Conservation (phyloP, 2,888 invertebrate species). For the Ochropleura plecta region DNA sequence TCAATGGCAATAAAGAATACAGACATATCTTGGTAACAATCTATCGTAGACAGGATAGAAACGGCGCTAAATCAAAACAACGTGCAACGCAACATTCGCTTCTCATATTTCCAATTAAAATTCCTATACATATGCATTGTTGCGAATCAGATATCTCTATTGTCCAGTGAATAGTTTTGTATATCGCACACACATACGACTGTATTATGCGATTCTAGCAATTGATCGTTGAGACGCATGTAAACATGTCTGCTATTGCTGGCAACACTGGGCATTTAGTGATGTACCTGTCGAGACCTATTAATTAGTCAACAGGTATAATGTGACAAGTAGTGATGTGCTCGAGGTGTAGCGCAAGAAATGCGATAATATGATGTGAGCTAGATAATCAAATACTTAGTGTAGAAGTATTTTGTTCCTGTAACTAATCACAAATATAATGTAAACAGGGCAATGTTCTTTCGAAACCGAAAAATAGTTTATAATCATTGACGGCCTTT, state of each 20-base stretch:
- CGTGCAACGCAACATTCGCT: constrained; percentile 72
- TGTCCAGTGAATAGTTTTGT: constrained; percentile 84
- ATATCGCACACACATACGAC: constrained; percentile 71
- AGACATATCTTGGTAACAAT: constrained; percentile 71
- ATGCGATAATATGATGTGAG: background rate
- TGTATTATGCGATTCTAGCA: constrained; percentile 82
- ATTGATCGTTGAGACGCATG: constrained; percentile 75
- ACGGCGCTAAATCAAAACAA: constrained; percentile 79
- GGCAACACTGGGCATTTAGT: constrained; percentile 47
- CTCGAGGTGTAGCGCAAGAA: constrained; percentile 3
- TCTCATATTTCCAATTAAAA: constrained; percentile 89
- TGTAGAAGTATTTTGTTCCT: background rate
- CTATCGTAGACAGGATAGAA: constrained; percentile 75
- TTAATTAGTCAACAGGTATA: constrained; percentile 46
- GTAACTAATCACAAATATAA: background rate
- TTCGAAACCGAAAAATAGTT: background rate
- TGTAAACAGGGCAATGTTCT: background rate
- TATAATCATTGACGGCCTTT: background rate
- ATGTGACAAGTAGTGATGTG: constrained; percentile 38
- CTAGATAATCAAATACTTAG: background rate
- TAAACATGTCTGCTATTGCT: constrained; percentile 71
- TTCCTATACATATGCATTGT: constrained; percentile 85
- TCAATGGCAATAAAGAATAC: constrained; percentile 76
- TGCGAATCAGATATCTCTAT: constrained; percentile 88
- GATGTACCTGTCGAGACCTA: constrained; percentile 59